Evolutionary conservation across 2,113 vertebrate genomes (phyloP).

Genomic region (Bufo bufo): DNA sequence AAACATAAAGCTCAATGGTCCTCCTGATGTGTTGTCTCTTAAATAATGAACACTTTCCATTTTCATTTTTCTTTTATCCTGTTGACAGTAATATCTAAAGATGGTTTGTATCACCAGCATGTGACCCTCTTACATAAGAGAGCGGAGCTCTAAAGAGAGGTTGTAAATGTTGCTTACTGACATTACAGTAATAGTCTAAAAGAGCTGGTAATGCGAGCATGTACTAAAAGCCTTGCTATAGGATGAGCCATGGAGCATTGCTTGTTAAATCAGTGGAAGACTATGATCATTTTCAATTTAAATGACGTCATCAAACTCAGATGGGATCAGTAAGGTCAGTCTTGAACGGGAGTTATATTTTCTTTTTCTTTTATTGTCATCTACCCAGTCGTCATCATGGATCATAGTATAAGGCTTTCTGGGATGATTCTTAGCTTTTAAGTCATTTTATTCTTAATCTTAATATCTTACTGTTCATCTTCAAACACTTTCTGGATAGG

Average conservation of each 20-base stretch:
- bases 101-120: constrained; percentile 17
- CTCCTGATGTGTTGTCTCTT: background rate
- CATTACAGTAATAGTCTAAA: constrained; percentile 36
- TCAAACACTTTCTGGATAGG: background rate
- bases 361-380: background rate
- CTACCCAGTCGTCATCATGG: background rate
- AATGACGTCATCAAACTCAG: background rate
- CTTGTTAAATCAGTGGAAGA: background rate
- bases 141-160: background rate
- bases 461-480: background rate
- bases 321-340: background rate
- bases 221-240: constrained; percentile 1
- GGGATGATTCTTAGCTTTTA: background rate
- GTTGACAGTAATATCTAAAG: constrained; percentile 41
- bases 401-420: background rate
- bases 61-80: constrained; percentile 13
- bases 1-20: constrained; percentile 17
- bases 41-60: constrained; percentile 29
- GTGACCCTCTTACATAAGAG: constrained; percentile 13
- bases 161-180: constrained; percentile 16
- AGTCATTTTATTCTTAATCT: background rate
- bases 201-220: background rate
- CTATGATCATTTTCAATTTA: background rate
- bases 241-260: background rate
- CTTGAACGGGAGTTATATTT: background rate